Evolutionary conservation across 2,113 vertebrate species (phyloP).

Genomic region (Xenopus laevis): DNA sequence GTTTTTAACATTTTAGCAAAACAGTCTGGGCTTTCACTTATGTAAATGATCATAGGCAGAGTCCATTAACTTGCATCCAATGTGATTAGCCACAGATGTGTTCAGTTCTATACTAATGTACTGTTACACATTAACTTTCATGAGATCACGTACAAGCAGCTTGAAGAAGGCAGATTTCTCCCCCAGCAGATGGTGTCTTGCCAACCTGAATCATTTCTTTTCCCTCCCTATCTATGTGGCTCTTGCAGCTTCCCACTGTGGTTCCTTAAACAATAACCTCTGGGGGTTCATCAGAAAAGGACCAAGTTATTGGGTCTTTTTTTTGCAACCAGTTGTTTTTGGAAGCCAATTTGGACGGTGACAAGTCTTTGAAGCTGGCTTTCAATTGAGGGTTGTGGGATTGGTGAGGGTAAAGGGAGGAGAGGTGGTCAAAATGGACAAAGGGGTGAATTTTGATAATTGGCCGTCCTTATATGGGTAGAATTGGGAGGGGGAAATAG

Average conservation of each 20-base stretch:
- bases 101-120: slow-evolving; percentile 34
- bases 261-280: slow-evolving; percentile 9
- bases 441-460: too few species aligned
- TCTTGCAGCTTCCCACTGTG: too few species aligned
- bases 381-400: too few species aligned
- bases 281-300: not conserved
- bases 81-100: slow-evolving; percentile 39
- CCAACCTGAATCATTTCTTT: slow-evolving; percentile 6
- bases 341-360: too few species aligned
- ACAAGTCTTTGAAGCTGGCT: too few species aligned
- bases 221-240: too few species aligned
- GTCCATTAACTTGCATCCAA: slow-evolving; percentile 34
- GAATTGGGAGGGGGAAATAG: too few species aligned
- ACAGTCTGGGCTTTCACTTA: slow-evolving; percentile 16
- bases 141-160: slow-evolving; percentile 23
- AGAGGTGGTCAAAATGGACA: too few species aligned
- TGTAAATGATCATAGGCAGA: slow-evolving; percentile 20
- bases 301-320: too few species aligned
- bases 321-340: too few species aligned
- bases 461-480: too few species aligned
- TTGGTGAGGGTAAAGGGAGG: too few species aligned
- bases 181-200: not conserved
- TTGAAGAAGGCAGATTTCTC: not conserved
- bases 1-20: slow-evolving; percentile 3
- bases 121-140: slow-evolving; percentile 36